Evolutionary conservation across 2,888 invertebrate genomes (phyloP), one percentile per base, ranked within the genome.

Genomic region (Megaustenia siamemsis): DNA sequence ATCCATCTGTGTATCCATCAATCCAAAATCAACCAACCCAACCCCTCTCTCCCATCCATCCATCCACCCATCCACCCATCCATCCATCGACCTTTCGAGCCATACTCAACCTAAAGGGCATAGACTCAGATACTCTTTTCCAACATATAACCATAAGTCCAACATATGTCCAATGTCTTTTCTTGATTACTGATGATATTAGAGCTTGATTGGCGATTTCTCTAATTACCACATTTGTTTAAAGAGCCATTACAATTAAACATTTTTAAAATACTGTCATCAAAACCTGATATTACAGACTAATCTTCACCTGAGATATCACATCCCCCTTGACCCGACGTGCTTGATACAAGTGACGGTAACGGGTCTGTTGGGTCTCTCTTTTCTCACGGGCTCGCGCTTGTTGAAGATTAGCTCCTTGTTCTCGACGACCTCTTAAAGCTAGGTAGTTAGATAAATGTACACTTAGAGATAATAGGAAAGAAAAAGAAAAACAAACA

Each of bases 321-420:
- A 97, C 97, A 94, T 97, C 97, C 24, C 97, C 97, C 90, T 97
- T 97, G 45, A 97, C 97, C 15, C 97, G 97, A 90, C 97, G 96
- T 84, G 97, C 97, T 95, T 97, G 97, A 95, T 97, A 97, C 88
- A 97, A 96, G 91, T 98, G 98, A 89, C 97, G 96, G 94, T 98
- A 98, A 92, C 93, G 89, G 0, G 92, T 91, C 83, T 98, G 98
- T 0, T 97, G 95, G 89, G 97, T 96, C 91, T 97, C 97, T 82
- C 96, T 95, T 85, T 96, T 96, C 92, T 97, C 96, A 85, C 96
- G 95, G 0, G 96, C 96, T 88, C 96, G 94, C 53, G 95, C 94
- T 86, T 95, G 94, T 86, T 94, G 94, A 86, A 91, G 90, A 89
- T 92, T 93, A 90, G 93, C 60, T 35, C 82, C 83, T 77, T 83